A percentile compares a stretch with the other conserved stretches of the same genome.
Evolutionary conservation across 1,140 invertebrate genomes (phyloP).

Genomic region (Anadara kagoshimensis): DNA sequence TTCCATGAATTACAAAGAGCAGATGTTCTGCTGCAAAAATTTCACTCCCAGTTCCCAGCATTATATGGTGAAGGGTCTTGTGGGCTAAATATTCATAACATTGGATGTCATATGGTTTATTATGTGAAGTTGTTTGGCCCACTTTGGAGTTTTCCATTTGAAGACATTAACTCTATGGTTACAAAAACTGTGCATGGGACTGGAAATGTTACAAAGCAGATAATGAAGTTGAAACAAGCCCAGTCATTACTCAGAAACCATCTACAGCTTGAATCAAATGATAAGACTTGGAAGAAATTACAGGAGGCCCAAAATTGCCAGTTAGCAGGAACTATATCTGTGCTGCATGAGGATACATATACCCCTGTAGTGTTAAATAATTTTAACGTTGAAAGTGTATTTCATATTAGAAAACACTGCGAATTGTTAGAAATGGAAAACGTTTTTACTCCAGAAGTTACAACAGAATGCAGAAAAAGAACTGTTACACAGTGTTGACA

Average conservation of each 20-base stretch:
- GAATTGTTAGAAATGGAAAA: background rate
- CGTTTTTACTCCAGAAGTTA: background rate
- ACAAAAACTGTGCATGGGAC: slow-evolving; percentile 18
- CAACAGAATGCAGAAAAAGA: background rate
- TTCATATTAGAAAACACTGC: background rate
- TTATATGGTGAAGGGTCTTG: slow-evolving; percentile 23
- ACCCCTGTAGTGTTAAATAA: background rate
- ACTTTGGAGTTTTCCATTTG: slow-evolving; percentile 41
- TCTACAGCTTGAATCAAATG: no score
- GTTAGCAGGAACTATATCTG: no score
- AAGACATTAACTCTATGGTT: slow-evolving; percentile 25
- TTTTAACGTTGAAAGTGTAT: background rate
- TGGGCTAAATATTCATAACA: slow-evolving; percentile 40
- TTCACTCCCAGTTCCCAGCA: slow-evolving; percentile 27
- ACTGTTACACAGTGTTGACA: slow-evolving; percentile 1
- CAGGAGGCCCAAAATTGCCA: no score
- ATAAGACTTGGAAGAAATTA: no score
- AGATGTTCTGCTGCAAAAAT: slow-evolving; percentile 13
- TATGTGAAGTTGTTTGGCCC: slow-evolving; percentile 39
- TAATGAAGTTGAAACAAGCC: no score
- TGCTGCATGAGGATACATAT: slow-evolving; percentile 14
- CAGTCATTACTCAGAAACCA: no score
- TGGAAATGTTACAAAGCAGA: slow-evolving; percentile 5
- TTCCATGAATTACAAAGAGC: background rate
- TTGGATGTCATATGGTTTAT: slow-evolving; percentile 9